These are phyloP conservation scores for Ophioninae sp. DNA, from an alignment of 2,888 invertebrate species.

Conservation along the genomic window DNA sequence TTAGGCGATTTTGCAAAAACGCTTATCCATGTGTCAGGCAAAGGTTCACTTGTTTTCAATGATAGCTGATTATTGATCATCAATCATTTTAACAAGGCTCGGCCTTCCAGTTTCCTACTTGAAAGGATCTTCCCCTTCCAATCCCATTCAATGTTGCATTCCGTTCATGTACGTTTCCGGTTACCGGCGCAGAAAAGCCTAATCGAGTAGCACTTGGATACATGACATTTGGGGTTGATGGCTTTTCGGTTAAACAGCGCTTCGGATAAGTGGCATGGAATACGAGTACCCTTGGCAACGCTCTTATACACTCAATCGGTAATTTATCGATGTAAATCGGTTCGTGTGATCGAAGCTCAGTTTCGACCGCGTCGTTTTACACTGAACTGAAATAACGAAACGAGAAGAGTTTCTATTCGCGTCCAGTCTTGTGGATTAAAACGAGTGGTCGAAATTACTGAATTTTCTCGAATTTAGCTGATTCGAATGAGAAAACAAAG, in stretches of 20 bases:
- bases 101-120: not conserved
- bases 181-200: not conserved
- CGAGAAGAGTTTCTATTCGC: not conserved
- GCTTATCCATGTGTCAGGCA: not conserved
- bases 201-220: not conserved
- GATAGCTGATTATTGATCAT: not conserved
- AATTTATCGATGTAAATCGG: constrained; percentile 3
- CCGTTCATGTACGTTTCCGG: not conserved
- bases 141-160: not conserved
- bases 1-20: not conserved
- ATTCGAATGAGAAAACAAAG: not conserved
- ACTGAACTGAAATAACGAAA: not conserved
- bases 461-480: not conserved
- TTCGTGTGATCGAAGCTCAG: not conserved
- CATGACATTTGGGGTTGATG: not conserved
- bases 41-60: not conserved
- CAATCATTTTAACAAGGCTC: not conserved
- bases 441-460: not conserved
- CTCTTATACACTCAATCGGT: not conserved
- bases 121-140: not conserved
- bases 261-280: not conserved
- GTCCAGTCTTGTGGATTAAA: not conserved
- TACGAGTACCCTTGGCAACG: not conserved
- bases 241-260: not conserved
- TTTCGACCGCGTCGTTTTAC: not conserved